A percentile compares a stretch with the other conserved stretches of the same genome.
These are phyloP conservation scores for Papilio gigon DNA, from an alignment of 2,888 invertebrate genomes.

Conservation along the genomic window DNA sequence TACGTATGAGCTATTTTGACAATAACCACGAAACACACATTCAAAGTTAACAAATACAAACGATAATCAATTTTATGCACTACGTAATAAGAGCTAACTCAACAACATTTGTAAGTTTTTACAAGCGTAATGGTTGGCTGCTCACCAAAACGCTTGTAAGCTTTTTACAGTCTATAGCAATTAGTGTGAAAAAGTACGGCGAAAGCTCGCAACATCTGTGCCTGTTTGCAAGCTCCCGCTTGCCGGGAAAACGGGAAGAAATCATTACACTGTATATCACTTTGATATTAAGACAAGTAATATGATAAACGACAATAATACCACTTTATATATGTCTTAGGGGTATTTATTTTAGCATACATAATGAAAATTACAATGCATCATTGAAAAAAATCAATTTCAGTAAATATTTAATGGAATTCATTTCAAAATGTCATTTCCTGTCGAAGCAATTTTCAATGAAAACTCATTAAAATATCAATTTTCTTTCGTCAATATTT, in stretches of 20 bases:
- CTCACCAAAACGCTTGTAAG: conserved; percentile 48
- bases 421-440: conserved; percentile 2
- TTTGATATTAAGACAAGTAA: not conserved
- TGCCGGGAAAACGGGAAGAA: conserved; percentile 24
- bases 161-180: conserved; percentile 49
- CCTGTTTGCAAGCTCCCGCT: conserved; percentile 34
- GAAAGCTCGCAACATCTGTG: conserved; percentile 47
- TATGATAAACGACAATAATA: not conserved
- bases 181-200: conserved; percentile 53
- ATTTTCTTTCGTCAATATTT: conserved; percentile 39
- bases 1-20: conserved; percentile 46
- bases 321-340: too few species aligned
- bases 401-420: not conserved
- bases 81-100: conserved; percentile 21
- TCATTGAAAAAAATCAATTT: not conserved
- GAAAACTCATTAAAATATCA: conserved; percentile 39
- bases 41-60: not conserved
- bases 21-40: conserved; percentile 27
- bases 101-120: conserved; percentile 30
- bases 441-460: conserved; percentile 13
- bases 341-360: too few species aligned
- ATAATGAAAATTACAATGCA: too few species aligned
- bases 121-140: conserved; percentile 46
- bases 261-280: not conserved
- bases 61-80: conserved; percentile 36